Base-by-base conservation (phyloP, 1,140 invertebrate genomes). In the Bombus confusus region DNA sequence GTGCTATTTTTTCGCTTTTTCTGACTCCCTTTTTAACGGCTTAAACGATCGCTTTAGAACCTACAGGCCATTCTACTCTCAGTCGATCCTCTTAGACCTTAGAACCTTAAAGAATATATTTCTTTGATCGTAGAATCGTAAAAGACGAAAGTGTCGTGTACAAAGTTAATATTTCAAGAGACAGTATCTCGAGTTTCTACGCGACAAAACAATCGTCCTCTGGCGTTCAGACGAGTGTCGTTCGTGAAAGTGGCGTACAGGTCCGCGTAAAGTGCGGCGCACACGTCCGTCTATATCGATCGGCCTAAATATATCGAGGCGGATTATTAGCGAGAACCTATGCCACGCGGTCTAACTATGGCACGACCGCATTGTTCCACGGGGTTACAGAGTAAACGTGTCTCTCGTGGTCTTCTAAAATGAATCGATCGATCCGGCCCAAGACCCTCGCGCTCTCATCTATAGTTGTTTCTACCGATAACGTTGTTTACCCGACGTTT, bases 291-390 rank as follows among this genome's bases (percentile, higher is more conserved):
- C 68, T 90, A 90, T 81, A 90, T 90, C 83, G 86, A 90, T 90
- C 83, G 88, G 89, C 86, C 89, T 90, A 90, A 90, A 90, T 90
- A 90, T 90, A 90, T 88, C 86, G 80, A 88, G 86, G 43, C 82
- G 76, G 83, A 90, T 88, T 85, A 85, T 85, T 90, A 90, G 87
- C 84, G 79, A 90, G 88, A 52, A 80, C 83, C 83, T 88, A 83
- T 83, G 73, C 64, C 77, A 90, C 73, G 57, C 87, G 68, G 64
- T 76, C 72, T 83, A 90, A 90, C 59, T 87, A 90, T 85, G 82
- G 82, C 79, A 81, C 86, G 89, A 85, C 82, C 83, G 86, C 76
- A 90, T 90, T 90, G 86, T 87, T 90, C 76, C 75, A 73, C 84
- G 78, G 84, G 71, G 79, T 74, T 85, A 80, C 71, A 62, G 78